Evolutionary conservation across 2,113 vertebrate genomes (phyloP).

Genomic region (Narcine bancroftii): DNA sequence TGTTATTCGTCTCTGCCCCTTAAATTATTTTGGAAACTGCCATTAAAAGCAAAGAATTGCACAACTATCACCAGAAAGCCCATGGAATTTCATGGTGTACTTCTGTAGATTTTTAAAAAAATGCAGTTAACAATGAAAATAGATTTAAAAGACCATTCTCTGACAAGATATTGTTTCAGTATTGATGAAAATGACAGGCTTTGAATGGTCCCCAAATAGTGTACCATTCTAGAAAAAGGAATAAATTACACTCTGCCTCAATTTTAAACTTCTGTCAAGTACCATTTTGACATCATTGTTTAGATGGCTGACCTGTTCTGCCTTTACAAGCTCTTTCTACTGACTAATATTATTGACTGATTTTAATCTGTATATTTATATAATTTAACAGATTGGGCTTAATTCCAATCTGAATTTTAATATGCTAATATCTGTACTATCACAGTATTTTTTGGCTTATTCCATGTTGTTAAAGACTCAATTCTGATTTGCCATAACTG

Average conservation of each 20-base stretch:
- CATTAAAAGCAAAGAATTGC: background rate
- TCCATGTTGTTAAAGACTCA: background rate
- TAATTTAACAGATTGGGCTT: conserved; percentile 28
- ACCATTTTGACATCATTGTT: background rate
- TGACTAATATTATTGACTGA: conserved; percentile 25
- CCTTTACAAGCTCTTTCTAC: conserved; percentile 24
- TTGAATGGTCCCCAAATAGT: background rate
- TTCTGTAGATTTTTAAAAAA: background rate
- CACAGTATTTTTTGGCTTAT: conserved; percentile 27
- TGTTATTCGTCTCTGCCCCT: background rate
- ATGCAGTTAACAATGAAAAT: background rate
- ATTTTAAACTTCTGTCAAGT: background rate
- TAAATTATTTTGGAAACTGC: background rate
- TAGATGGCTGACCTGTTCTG: background rate
- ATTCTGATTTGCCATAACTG: conserved; percentile 17
- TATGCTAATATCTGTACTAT: conserved; percentile 24
- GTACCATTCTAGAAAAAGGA: background rate
- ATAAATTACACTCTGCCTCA: background rate
- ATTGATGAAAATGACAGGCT: background rate
- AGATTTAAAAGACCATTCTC: background rate
- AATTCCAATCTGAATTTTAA: conserved; percentile 8
- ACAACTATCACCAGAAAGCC: background rate
- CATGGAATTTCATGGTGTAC: background rate
- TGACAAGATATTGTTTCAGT: background rate
- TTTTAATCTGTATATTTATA: conserved; percentile 27